Conservation (phyloP, 1,140 invertebrate genomes). For the Trichonephila clavata region DNA sequence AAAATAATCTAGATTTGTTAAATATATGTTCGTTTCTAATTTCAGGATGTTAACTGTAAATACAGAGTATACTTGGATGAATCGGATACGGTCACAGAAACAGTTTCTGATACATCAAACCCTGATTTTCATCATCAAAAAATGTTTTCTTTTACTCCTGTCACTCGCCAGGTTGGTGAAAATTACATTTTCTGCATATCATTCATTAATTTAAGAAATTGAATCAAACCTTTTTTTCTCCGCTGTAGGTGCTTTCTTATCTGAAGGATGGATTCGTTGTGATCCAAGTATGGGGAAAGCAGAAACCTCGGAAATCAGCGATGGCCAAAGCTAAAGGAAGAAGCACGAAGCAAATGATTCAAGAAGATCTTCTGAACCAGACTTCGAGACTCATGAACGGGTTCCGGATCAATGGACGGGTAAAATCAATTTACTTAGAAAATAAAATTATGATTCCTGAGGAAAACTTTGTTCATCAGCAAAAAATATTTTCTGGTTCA, state of each 20-base stretch:
- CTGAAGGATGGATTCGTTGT: conserved; percentile 82
- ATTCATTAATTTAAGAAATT: too few relatives aligned
- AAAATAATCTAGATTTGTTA: too few relatives aligned
- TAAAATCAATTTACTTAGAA: not conserved
- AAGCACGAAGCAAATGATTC: conserved; percentile 80
- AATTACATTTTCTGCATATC: not conserved
- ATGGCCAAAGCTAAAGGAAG: conserved; percentile 78
- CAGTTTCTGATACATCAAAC: conserved; percentile 82
- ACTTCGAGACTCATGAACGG: conserved; percentile 78
- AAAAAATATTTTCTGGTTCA: too few relatives aligned
- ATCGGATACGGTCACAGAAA: conserved; percentile 81
- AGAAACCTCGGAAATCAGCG: conserved; percentile 81
- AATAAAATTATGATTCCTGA: too few relatives aligned
- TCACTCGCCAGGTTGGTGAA: conserved; percentile 79
- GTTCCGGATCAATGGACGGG: conserved; percentile 79
- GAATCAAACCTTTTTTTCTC: too few relatives aligned
- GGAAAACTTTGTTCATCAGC: too few relatives aligned
- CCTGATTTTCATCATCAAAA: conserved; percentile 84
- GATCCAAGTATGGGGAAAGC: conserved; percentile 83
- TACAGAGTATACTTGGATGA: conserved; percentile 83
- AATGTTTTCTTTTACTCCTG: conserved; percentile 80
- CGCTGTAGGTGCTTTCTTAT: conserved; percentile 80
- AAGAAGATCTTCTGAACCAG: conserved; percentile 80
- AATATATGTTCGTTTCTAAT: not conserved
- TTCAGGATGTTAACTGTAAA: conserved; percentile 83